A percentile compares a stretch with the other conserved stretches of the same genome.
phyloP scores from a whole-genome alignment of 2,888 invertebrate species.

The Chrysotoxum bicinctum region DNA sequence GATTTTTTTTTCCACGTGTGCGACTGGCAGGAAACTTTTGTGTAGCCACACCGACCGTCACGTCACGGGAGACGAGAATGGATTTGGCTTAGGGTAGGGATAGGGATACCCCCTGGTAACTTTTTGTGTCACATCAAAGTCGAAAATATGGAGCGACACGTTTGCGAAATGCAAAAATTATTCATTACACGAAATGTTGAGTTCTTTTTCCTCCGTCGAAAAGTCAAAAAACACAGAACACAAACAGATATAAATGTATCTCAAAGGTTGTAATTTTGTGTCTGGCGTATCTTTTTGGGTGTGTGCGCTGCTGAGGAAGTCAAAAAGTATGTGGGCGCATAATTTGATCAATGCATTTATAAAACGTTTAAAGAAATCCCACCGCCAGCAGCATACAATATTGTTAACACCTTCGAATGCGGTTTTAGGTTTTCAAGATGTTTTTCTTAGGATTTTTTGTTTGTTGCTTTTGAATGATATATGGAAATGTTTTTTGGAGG shows the following conservation, averaged over 20 bases:
- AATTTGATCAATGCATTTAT: constrained; percentile 35
- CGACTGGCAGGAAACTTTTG: constrained; percentile 1
- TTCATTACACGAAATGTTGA: constrained; percentile 32
- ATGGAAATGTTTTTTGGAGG: not conserved
- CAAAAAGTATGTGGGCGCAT: constrained; percentile 45
- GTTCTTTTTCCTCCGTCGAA: not conserved
- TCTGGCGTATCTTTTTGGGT: not conserved
- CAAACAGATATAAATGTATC: constrained; percentile 3
- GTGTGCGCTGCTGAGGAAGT: constrained; percentile 50
- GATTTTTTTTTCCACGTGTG: not conserved
- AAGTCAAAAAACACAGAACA: not conserved
- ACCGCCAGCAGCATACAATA: not conserved
- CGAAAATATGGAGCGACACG: constrained; percentile 49
- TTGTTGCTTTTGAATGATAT: not conserved
- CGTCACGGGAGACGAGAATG: not conserved
- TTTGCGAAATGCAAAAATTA: constrained; percentile 50
- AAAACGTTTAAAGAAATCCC: constrained; percentile 23
- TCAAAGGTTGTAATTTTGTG: constrained; percentile 35
- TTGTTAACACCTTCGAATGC: constrained; percentile 31
- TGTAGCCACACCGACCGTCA: not conserved
- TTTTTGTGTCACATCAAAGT: constrained; percentile 27
- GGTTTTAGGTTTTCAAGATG: not conserved
- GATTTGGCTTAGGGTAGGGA: no score
- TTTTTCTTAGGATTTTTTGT: not conserved
- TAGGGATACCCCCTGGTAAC: not conserved